phyloP scores from a whole-genome alignment of 2,888 invertebrate species.

The Lucinisca nassula region DNA sequence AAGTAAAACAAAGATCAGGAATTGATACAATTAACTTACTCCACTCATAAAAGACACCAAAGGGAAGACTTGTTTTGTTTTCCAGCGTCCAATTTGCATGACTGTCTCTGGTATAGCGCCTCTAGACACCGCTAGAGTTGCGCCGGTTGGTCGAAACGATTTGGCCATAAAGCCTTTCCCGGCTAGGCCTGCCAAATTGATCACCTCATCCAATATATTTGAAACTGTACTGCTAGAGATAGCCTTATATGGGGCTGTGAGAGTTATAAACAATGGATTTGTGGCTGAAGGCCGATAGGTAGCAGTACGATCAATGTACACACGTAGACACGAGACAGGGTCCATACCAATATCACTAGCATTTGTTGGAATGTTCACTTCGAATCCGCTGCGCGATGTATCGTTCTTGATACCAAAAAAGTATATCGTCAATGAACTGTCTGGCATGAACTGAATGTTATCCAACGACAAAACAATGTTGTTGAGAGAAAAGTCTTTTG shows the following conservation, averaged over 20 bases:
- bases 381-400: slow-evolving; percentile 22
- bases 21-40: too few relatives aligned
- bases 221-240: neutral
- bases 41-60: too few relatives aligned
- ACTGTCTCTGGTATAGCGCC: neutral
- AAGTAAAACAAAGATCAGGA: too few relatives aligned
- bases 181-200: neutral
- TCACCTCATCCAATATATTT: slow-evolving; percentile 13
- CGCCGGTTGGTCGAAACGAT: slow-evolving; percentile 15
- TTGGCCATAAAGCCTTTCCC: slow-evolving; percentile 9
- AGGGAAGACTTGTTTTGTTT: too few relatives aligned
- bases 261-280: slow-evolving; percentile 2
- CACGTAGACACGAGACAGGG: neutral
- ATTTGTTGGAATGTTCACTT: slow-evolving; percentile 21
- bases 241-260: neutral
- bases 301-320: slow-evolving; percentile 8
- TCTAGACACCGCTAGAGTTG: neutral
- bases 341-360: neutral
- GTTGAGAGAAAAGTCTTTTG: neutral
- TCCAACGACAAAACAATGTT: neutral
- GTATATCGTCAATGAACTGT: slow-evolving; percentile 6
- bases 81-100: slow-evolving; percentile 16
- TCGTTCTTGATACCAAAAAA: slow-evolving; percentile 39
- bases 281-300: neutral
- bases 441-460: slow-evolving; percentile 6